These are phyloP conservation scores for Alca torda DNA, from an alignment of 2,797 vertebrate genomes.

Conservation along the genomic window DNA sequence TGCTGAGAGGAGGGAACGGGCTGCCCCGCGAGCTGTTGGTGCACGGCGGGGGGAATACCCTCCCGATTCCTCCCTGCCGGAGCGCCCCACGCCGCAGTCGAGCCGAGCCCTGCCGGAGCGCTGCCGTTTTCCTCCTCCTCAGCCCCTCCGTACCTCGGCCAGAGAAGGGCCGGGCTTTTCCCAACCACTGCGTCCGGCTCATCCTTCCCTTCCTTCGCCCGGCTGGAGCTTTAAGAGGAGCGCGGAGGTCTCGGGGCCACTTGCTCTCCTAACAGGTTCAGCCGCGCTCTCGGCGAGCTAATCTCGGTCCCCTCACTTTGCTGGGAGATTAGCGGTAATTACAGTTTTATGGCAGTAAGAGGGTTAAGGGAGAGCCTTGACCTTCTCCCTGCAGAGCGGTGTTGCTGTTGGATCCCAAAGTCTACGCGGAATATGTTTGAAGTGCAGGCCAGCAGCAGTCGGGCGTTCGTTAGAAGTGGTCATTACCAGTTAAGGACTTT, in stretches of 20 bases:
- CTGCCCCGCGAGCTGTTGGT: not conserved
- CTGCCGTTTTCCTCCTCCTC: not conserved
- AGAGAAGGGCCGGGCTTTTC: not conserved
- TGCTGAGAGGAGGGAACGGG: not conserved
- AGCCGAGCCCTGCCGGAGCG: not conserved
- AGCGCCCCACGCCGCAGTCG: rapidly evolving
- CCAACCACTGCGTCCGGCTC: rapidly evolving
- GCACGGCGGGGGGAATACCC: not conserved
- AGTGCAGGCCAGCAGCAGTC: not conserved
- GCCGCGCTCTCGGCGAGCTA: not conserved
- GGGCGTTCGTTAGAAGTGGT: not conserved
- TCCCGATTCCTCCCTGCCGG: not conserved
- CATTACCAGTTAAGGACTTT: not conserved
- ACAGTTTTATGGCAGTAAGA: not conserved
- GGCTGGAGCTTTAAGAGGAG: not conserved
- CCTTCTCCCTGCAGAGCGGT: not conserved
- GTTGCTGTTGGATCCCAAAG: not conserved
- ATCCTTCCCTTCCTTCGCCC: not conserved
- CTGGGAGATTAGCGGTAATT: not conserved
- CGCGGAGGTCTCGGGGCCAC: not conserved
- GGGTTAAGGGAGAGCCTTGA: not conserved
- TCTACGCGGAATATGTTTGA: not conserved
- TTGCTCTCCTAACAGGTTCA: not conserved
- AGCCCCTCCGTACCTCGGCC: not conserved
- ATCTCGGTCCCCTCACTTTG: not conserved